A percentile compares a stretch with the other conserved stretches of the same genome.
Evolutionary conservation across 1,140 invertebrate genomes (phyloP).

Genomic region (Anoplophora glabripennis): DNA sequence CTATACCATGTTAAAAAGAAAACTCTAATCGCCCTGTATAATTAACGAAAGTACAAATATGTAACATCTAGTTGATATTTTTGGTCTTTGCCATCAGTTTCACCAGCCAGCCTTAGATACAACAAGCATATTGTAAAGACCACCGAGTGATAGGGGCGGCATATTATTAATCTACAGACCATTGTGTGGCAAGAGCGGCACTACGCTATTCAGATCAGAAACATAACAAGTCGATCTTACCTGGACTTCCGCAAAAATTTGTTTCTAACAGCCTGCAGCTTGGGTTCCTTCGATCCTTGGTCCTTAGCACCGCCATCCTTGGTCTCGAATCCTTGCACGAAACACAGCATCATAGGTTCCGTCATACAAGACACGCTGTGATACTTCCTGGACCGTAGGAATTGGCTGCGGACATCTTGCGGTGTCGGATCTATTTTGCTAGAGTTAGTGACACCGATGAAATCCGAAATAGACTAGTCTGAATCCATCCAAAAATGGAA

Average conservation of each 20-base stretch:
- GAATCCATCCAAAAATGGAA: not conserved
- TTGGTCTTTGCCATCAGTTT: too few species aligned
- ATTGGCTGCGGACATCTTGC: slow-evolving; percentile 3
- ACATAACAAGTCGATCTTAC: slow-evolving; percentile 30
- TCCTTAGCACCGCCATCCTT: slow-evolving; percentile 28
- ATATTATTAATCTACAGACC: not conserved
- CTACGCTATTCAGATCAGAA: not conserved
- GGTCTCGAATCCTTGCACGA: slow-evolving; percentile 44
- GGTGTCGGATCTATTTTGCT: slow-evolving; percentile 6
- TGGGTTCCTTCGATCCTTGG: slow-evolving; percentile 26
- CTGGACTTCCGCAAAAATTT: slow-evolving; percentile 43
- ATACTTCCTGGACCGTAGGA: slow-evolving; percentile 18
- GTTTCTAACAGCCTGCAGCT: slow-evolving; percentile 41
- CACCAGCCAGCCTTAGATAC: too few species aligned
- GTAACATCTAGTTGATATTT: too few species aligned
- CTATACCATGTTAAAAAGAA: too few species aligned
- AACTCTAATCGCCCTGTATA: too few species aligned
- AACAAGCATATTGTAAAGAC: too few species aligned
- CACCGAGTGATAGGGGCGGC: too few species aligned
- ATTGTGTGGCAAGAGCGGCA: not conserved
- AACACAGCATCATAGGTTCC: slow-evolving; percentile 44
- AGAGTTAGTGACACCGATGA: not conserved
- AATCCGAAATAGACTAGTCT: not conserved
- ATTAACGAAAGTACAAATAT: too few species aligned
- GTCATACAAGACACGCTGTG: slow-evolving; percentile 32